These are phyloP conservation scores for Thryonomys swinderianus DNA, from an alignment of 2,113 vertebrate genomes.

Conservation along the genomic window DNA sequence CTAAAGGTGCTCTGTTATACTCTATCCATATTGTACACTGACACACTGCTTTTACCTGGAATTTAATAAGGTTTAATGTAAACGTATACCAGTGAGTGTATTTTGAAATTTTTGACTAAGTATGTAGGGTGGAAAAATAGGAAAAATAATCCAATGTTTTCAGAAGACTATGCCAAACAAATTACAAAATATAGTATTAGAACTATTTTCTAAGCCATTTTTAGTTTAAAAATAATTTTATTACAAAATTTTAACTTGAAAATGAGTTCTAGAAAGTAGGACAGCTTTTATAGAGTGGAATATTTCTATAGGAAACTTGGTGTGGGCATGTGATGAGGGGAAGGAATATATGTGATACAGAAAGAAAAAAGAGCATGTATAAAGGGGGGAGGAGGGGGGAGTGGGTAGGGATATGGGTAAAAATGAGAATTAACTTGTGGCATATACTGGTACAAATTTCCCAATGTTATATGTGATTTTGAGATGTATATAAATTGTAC, in stretches of 20 bases:
- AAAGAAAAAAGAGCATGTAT: no score
- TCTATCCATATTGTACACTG: not conserved
- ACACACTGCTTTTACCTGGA: not conserved
- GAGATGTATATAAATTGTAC: no score
- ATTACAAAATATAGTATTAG: not conserved
- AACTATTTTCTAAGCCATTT: not conserved
- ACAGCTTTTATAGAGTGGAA: no score
- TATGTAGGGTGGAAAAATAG: not conserved
- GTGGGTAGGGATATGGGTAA: no score
- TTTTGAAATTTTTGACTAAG: not conserved
- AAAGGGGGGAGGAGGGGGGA: no score
- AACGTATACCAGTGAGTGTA: not conserved
- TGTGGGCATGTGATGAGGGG: no score
- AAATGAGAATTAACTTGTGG: no score
- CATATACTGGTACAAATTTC: no score
- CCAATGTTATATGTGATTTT: no score
- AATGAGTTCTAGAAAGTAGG: no score
- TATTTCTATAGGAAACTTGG: no score
- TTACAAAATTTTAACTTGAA: not conserved
- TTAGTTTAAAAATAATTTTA: not conserved
- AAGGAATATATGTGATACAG: no score
- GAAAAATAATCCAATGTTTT: not conserved
- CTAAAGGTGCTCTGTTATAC: not conserved
- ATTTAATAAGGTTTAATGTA: not conserved
- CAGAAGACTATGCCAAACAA: slow-evolving; percentile 8